These are phyloP conservation scores for Micropoecilia bifurca DNA, from an alignment of 2,797 vertebrate species.

Conservation along the genomic window DNA sequence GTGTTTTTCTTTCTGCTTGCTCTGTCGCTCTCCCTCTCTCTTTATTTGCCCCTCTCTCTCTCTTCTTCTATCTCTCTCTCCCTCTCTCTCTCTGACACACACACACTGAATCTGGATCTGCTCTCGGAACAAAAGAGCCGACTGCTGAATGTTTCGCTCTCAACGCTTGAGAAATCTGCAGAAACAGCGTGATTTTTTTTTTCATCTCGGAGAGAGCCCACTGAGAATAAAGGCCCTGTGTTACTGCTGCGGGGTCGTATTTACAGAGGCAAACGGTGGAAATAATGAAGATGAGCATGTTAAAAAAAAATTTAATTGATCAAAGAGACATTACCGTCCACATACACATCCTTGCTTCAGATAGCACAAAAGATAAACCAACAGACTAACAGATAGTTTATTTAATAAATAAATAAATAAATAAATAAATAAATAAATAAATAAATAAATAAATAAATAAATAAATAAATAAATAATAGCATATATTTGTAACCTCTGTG, in stretches of 20 bases:
- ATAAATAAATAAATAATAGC: not conserved
- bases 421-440: no score
- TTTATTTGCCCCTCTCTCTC: constrained; percentile 23
- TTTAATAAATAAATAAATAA: not conserved
- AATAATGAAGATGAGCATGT: not conserved
- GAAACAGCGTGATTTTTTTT: constrained; percentile 35
- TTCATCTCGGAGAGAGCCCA: constrained; percentile 14
- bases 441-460: no score
- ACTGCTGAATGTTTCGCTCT: constrained; percentile 54
- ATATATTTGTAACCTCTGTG: not conserved
- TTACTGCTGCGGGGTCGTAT: not conserved
- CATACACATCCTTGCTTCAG: not conserved
- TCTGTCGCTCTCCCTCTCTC: constrained; percentile 44
- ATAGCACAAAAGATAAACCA: not conserved
- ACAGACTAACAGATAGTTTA: no score
- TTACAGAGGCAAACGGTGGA: not conserved
- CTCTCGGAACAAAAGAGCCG: constrained; percentile 85
- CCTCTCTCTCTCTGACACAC: constrained; percentile 31
- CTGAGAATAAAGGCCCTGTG: not conserved
- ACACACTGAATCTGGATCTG: constrained; percentile 44
- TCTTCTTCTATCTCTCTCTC: constrained; percentile 10
- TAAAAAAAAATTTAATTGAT: not conserved
- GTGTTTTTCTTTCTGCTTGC: constrained; percentile 43
- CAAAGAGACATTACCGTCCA: not conserved
- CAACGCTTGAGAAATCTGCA: constrained; percentile 45